Percentiles rank a stretch among this genome's conserved stretches.
Evolutionary conservation across 2,888 invertebrate genomes (phyloP).

Genomic region (Cynaeus angustus): DNA sequence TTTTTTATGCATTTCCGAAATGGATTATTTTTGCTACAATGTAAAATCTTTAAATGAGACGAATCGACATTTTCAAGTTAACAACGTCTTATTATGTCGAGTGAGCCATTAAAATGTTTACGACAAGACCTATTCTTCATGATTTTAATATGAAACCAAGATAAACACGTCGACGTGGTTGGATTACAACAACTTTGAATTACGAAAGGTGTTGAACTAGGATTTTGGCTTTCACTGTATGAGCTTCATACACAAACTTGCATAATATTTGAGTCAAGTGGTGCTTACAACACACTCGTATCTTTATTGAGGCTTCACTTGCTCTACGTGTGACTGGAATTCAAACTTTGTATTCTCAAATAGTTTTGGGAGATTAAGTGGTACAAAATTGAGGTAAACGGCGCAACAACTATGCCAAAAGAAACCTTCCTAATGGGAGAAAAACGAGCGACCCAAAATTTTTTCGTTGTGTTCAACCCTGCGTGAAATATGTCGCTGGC

Average conservation of each 20-base stretch:
- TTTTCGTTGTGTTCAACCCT: slow-evolving; percentile 3
- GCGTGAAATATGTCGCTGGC: slow-evolving; percentile 26
- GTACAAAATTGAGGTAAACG: slow-evolving; percentile 10
- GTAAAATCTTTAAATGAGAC: slow-evolving; percentile 20
- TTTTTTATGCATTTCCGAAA: slow-evolving; percentile 5
- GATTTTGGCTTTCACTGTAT: slow-evolving; percentile 29
- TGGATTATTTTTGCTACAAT: slow-evolving; percentile 15
- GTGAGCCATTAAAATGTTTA: slow-evolving; percentile 32
- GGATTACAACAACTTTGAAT: slow-evolving; percentile 31
- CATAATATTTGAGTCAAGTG: slow-evolving; percentile 34
- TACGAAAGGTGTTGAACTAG: slow-evolving; percentile 41
- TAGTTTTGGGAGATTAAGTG: slow-evolving; percentile 19
- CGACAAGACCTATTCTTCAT: slow-evolving; percentile 27
- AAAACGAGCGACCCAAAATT: slow-evolving; percentile 10
- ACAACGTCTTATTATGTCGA: slow-evolving; percentile 10
- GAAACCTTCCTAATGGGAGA: slow-evolving; percentile 5
- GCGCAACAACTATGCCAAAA: slow-evolving; percentile 12
- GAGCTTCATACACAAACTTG: slow-evolving; percentile 37
- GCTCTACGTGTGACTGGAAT: slow-evolving; percentile 24
- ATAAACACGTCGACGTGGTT: slow-evolving; percentile 35
- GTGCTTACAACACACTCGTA: slow-evolving; percentile 29
- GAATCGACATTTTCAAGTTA: background rate
- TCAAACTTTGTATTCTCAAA: slow-evolving; percentile 12
- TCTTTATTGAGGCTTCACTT: slow-evolving; percentile 33
- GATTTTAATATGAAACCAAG: slow-evolving; percentile 43